A percentile compares a stretch with the other conserved stretches of the same genome.
These are phyloP conservation scores for Apotomis betuletana DNA, from an alignment of 2,888 invertebrate species.

Conservation along the genomic window DNA sequence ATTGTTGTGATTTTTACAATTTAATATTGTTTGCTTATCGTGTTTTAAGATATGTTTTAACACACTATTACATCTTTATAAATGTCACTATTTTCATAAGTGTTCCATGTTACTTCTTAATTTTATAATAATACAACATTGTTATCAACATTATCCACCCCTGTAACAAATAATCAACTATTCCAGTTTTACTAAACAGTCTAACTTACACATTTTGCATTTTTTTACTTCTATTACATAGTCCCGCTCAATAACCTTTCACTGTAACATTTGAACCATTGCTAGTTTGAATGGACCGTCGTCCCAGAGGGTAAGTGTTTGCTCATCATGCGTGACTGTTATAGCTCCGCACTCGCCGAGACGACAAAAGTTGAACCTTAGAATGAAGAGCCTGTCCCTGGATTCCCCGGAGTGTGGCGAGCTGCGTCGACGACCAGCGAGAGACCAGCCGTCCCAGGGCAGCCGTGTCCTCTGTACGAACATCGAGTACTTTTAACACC, in stretches of 20 bases:
- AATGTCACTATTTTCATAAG: conserved; percentile 36
- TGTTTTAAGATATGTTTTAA: conserved; percentile 37
- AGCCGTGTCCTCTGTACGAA: conserved; percentile 86
- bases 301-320: conserved; percentile 52
- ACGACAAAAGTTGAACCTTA: conserved; percentile 96
- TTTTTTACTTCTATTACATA: neutral
- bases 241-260: conserved; percentile 9
- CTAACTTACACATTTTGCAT: neutral
- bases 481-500: conserved; percentile 50
- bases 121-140: neutral
- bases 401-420: conserved; percentile 97
- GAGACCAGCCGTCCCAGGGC: conserved; percentile 79
- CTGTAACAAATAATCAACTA: neutral
- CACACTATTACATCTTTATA: conserved; percentile 33
- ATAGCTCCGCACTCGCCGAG: conserved; percentile 98
- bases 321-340: conserved; percentile 75
- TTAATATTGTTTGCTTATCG: conserved; percentile 57
- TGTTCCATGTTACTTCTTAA: conserved; percentile 19
- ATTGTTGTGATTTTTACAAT: conserved; percentile 52
- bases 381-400: conserved; percentile 98
- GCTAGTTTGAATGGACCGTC: conserved; percentile 18
- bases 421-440: conserved; percentile 86
- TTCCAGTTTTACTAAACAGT: neutral
- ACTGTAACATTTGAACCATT: conserved; percentile 9
- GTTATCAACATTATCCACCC: neutral